Evolutionary conservation across 2,888 invertebrate species (phyloP).

Genomic region (Drosophila birchii): DNA sequence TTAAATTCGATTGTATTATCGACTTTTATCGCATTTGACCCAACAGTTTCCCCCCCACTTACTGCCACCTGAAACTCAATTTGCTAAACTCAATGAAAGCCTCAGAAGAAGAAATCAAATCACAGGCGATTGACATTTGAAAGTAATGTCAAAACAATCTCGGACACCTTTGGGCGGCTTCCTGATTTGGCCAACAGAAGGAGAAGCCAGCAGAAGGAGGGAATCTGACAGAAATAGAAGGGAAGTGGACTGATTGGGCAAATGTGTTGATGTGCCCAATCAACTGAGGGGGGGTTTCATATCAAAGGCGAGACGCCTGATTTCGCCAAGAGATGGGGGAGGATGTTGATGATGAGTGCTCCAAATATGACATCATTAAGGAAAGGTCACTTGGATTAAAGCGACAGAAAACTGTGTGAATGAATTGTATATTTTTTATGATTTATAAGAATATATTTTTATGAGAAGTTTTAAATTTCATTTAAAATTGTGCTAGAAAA

Average conservation of each 20-base stretch:
- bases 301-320: constrained; percentile 39
- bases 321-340: constrained; percentile 13
- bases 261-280: constrained; percentile 73
- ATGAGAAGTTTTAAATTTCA: too few relatives aligned
- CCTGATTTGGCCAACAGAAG: constrained; percentile 59
- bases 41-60: constrained; percentile 26
- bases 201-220: background rate
- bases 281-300: constrained; percentile 66
- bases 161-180: constrained; percentile 52
- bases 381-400: constrained; percentile 15
- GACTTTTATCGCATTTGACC: constrained; percentile 77
- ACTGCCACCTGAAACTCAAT: constrained; percentile 55
- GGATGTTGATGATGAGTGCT: constrained; percentile 10
- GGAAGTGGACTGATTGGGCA: constrained; percentile 60
- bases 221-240: constrained; percentile 9
- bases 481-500: too few relatives aligned
- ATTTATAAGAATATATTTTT: background rate
- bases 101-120: constrained; percentile 51
- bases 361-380: constrained; percentile 34
- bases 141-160: constrained; percentile 77
- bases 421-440: background rate
- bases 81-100: constrained; percentile 54
- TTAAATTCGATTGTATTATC: constrained; percentile 76
- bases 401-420: constrained; percentile 9
- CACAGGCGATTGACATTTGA: constrained; percentile 74